phyloP scores from a whole-genome alignment of 2,888 invertebrate species.

The Eupithecia pulchellata region DNA sequence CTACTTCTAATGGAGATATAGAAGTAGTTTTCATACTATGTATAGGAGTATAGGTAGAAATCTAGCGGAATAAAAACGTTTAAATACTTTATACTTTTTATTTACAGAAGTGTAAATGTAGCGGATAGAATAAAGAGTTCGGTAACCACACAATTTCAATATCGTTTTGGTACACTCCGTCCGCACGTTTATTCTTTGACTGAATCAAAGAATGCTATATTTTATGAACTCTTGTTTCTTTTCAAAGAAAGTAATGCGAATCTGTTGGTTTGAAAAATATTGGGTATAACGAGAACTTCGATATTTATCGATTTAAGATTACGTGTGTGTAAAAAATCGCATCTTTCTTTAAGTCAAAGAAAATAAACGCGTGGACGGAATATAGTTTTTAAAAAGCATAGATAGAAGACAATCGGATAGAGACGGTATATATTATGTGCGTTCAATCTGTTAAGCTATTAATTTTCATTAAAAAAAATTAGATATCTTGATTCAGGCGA shows the following conservation, averaged over 20 bases:
- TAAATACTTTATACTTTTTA: slow-evolving; percentile 58
- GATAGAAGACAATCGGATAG: neutral
- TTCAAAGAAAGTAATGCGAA: neutral
- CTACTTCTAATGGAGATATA: no score
- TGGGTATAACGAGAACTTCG: neutral
- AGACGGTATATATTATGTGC: slow-evolving; percentile 5
- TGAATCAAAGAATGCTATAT: neutral
- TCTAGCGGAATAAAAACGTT: slow-evolving; percentile 45
- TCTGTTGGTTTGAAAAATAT: neutral
- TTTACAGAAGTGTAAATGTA: slow-evolving; percentile 74
- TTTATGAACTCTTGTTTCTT: neutral
- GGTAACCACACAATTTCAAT: slow-evolving; percentile 53
- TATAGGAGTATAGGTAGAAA: neutral
- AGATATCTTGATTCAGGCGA: neutral
- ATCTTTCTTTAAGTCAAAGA: neutral
- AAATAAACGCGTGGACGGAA: neutral
- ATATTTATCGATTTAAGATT: neutral
- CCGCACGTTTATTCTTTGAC: neutral
- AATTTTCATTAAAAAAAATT: neutral
- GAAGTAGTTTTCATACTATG: no score
- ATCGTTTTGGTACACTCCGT: slow-evolving; percentile 31
- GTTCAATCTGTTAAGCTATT: neutral
- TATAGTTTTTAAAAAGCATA: neutral
- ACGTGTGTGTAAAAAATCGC: neutral
- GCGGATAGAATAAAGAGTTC: slow-evolving; percentile 60